Percentiles rank a stretch among this genome's conserved stretches.
Evolutionary conservation across 2,888 invertebrate genomes (phyloP).

Genomic region (Drosophila formosana): DNA sequence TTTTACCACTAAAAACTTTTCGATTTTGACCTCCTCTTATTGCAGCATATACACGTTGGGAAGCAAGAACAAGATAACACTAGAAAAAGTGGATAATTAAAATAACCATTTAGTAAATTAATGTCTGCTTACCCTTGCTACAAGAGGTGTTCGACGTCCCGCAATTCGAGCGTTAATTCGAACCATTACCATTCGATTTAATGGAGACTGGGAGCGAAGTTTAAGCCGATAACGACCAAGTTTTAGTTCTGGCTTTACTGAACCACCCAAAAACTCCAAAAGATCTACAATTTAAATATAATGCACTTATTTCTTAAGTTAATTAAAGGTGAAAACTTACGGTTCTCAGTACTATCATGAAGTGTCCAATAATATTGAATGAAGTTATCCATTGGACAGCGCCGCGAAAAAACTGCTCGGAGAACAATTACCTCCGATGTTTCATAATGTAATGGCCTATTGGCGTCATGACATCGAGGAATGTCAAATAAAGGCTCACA

Average conservation of each 20-base stretch:
- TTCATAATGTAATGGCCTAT: slow-evolving; percentile 35
- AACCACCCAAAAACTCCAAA: slow-evolving; percentile 42
- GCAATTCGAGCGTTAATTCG: slow-evolving; percentile 34
- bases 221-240: slow-evolving; percentile 36
- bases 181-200: slow-evolving; percentile 44
- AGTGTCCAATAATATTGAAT: slow-evolving; percentile 54
- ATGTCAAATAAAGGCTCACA: slow-evolving; percentile 43
- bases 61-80: slow-evolving; percentile 47
- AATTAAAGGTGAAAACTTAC: slow-evolving; percentile 27
- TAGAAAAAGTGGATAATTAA: not conserved
- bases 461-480: slow-evolving; percentile 33
- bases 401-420: slow-evolving; percentile 20
- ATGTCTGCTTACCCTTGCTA: slow-evolving; percentile 35
- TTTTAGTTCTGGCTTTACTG: slow-evolving; percentile 45
- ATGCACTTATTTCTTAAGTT: not conserved
- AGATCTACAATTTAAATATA: slow-evolving; percentile 16
- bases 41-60: slow-evolving; percentile 41
- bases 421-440: slow-evolving; percentile 34
- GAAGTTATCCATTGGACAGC: slow-evolving; percentile 48
- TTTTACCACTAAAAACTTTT: slow-evolving; percentile 42
- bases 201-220: slow-evolving; percentile 27
- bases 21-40: slow-evolving; percentile 43
- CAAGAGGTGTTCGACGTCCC: slow-evolving; percentile 37
- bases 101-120: too few relatives aligned
- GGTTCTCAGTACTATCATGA: slow-evolving; percentile 46